Conservation (phyloP, 2,888 invertebrate species). For the Brachypalpus laphriformis region DNA sequence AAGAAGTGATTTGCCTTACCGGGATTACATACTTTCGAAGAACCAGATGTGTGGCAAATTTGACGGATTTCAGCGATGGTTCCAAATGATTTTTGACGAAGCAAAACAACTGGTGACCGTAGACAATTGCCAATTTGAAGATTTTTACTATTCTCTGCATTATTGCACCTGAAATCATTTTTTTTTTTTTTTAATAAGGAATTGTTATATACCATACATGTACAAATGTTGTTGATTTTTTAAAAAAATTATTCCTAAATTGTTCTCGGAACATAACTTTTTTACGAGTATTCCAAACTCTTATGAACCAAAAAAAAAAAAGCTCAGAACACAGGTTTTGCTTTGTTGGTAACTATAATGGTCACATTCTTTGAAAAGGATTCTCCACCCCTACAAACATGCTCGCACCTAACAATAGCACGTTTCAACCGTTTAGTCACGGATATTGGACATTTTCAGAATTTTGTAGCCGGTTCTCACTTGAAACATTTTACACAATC, state of each 20-base stretch:
- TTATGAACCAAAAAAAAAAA: too few relatives aligned
- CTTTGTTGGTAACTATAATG: too few relatives aligned
- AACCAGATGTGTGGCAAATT: slow-evolving; percentile 57
- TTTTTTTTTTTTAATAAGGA: not conserved
- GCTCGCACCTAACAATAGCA: not conserved
- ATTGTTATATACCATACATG: not conserved
- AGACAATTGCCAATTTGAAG: slow-evolving; percentile 80
- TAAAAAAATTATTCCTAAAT: not conserved
- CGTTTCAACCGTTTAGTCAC: not conserved
- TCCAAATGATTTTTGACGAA: slow-evolving; percentile 82
- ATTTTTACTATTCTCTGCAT: slow-evolving; percentile 76
- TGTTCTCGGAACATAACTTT: too few relatives aligned
- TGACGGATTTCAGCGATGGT: slow-evolving; percentile 79
- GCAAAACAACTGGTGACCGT: slow-evolving; percentile 80
- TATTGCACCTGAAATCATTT: slow-evolving; percentile 80
- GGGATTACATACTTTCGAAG: slow-evolving; percentile 65
- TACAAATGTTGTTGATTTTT: too few relatives aligned
- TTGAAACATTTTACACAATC: not conserved
- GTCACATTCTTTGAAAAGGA: too few relatives aligned
- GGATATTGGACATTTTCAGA: not conserved
- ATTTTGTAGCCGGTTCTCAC: not conserved
- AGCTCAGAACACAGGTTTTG: too few relatives aligned
- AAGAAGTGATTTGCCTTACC: slow-evolving; percentile 63
- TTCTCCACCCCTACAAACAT: not conserved
- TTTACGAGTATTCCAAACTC: too few relatives aligned